Percentiles rank a stretch among this genome's conserved stretches.
These are phyloP conservation scores for Strigamia crassipes DNA, from an alignment of 2,888 invertebrate genomes.

Conservation along the genomic window DNA sequence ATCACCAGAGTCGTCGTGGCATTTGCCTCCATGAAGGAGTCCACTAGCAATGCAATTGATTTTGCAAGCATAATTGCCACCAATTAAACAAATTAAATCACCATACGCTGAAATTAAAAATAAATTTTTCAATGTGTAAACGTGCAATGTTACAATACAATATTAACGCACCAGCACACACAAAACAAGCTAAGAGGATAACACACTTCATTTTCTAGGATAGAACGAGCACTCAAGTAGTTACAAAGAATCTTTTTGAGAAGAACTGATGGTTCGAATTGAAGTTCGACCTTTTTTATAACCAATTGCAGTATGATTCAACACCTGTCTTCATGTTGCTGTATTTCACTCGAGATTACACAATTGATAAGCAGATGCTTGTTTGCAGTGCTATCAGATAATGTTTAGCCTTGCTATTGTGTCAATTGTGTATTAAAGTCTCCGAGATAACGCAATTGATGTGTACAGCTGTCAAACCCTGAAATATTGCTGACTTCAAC, in stretches of 20 bases:
- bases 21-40: slow-evolving; percentile 27
- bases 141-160: neutral
- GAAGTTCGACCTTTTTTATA: neutral
- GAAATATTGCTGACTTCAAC: neutral
- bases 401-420: slow-evolving; percentile 4
- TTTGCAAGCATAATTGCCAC: neutral
- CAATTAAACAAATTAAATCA: slow-evolving; percentile 29
- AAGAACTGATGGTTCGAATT: neutral
- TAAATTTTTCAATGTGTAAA: neutral
- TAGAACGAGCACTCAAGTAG: neutral
- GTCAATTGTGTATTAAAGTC: neutral
- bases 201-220: neutral
- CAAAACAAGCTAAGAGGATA: neutral
- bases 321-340: neutral
- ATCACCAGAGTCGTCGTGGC: neutral
- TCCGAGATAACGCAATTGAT: neutral
- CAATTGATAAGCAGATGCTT: neutral
- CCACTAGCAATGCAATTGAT: slow-evolving; percentile 34
- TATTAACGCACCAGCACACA: neutral
- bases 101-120: neutral
- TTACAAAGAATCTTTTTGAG: neutral
- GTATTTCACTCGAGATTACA: slow-evolving; percentile 10
- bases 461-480: neutral
- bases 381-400: neutral
- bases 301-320: neutral